Evolutionary conservation across 2,888 invertebrate species (phyloP), one percentile per base, ranked within the genome.

Genomic region (Strigamia maritima): DNA sequence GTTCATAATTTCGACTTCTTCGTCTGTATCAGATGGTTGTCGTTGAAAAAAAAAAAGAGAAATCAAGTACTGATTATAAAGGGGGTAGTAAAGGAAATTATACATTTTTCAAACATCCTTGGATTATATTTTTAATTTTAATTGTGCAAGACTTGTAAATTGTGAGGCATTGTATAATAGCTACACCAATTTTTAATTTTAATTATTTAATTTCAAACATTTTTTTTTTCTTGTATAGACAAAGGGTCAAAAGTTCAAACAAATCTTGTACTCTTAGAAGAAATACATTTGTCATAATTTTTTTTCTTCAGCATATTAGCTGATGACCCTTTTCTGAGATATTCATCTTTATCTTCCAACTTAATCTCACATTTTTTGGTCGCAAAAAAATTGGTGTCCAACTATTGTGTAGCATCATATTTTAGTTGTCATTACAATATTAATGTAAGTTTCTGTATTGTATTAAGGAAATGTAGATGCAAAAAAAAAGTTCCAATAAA

Each of bases 391-490:
- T 80, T 80, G 80, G 81, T 81, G 81, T 81, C 77, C 76, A 81
- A 65, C 65, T 80, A 81, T 80, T 80, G 81, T 80, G 78, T 81
- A 81, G 81, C 81, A 81, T 75, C 81, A 81, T 65, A 65, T 80
- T 81, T 81, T 80, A 81, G 80, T 81, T 81, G 76, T 70, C 74
- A 70, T 79, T 79, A 79, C 75, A 40, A 81, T 80, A 81, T 81
- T 80, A 76, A 81, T 81, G 81, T 81, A 81, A 81, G 80, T 81
- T 65, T 81, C 80, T 81, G 80, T 81, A 81, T 79, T 80, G 81
- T 81, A 80, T 80, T 79, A 81, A 79, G 80, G 49, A 79, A 65
- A 75, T 80, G 80, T 81, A 81, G 79, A 81, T 79, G 77, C 80
- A 31, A 80, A 76, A 75, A 80, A 74, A 80, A 80, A 74, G 65